A percentile compares a stretch with the other conserved stretches of the same genome.
phyloP scores from a whole-genome alignment of 2,888 invertebrate genomes.

The Callyntrura sp. region DNA sequence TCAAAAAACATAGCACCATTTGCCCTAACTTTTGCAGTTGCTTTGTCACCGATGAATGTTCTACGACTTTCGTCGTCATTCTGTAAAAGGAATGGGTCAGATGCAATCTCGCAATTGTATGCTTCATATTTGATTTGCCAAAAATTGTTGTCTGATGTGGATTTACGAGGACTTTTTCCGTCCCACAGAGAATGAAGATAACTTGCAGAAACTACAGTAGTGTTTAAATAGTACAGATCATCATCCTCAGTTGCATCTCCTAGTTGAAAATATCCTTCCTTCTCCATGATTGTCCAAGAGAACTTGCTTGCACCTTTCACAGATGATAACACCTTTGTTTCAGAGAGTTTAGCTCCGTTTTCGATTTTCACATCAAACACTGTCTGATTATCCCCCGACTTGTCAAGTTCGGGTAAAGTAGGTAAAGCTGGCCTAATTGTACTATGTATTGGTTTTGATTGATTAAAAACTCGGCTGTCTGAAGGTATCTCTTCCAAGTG shows the following conservation, averaged over 20 bases:
- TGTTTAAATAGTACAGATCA: constrained; percentile 79
- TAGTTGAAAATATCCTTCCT: constrained; percentile 79
- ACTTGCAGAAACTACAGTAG: constrained; percentile 77
- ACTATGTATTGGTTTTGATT: background rate
- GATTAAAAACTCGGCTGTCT: background rate
- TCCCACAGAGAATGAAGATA: constrained; percentile 79
- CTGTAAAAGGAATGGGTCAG: constrained; percentile 77
- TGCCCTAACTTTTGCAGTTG: constrained; percentile 79
- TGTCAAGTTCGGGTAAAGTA: background rate
- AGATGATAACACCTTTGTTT: constrained; percentile 46
- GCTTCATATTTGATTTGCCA: constrained; percentile 79
- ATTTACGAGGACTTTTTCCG: constrained; percentile 73
- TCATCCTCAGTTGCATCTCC: constrained; percentile 71
- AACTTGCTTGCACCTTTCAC: background rate
- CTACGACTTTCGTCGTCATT: constrained; percentile 59
- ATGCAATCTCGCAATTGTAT: constrained; percentile 79
- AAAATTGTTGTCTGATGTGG: constrained; percentile 70
- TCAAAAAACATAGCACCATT: constrained; percentile 74
- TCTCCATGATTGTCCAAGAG: constrained; percentile 71
- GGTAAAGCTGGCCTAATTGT: background rate
- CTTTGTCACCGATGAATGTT: constrained; percentile 81
- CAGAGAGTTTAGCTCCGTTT: constrained; percentile 53
- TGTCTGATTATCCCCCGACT: background rate
- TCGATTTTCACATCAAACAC: background rate
- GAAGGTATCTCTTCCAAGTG: constrained; percentile 72